Percentiles rank a stretch among this genome's conserved stretches.
Conservation (phyloP, 2,797 vertebrate genomes). For the Coccyzus lansbergi region DNA sequence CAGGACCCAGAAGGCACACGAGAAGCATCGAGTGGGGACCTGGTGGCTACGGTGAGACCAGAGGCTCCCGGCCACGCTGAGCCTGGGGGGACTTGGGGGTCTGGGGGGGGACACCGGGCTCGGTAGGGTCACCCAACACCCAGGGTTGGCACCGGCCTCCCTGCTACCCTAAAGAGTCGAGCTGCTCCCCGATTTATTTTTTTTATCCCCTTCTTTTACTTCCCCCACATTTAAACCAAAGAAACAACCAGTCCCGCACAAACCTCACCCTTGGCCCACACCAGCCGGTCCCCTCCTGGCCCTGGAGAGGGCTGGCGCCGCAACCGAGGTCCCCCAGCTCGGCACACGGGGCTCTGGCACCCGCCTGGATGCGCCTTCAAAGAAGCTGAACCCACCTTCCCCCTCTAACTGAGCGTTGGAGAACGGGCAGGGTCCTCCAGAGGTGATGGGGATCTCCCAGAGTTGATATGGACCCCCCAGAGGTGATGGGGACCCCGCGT, state of each 20-base stretch:
- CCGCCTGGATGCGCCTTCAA: neutral
- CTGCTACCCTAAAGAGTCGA: neutral
- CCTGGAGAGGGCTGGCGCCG: rapidly evolving
- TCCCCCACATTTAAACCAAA: constrained; percentile 30
- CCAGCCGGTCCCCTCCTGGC: neutral
- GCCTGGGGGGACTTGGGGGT: neutral
- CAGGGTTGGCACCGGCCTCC: neutral
- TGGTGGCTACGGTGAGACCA: rapidly evolving
- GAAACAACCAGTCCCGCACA: neutral
- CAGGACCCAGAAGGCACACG: neutral
- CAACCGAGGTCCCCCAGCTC: neutral
- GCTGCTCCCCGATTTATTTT: neutral
- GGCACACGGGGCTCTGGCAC: neutral
- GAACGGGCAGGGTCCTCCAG: neutral
- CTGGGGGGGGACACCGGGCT: neutral
- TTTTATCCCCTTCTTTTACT: neutral
- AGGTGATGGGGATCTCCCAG: rapidly evolving
- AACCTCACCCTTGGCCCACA: neutral
- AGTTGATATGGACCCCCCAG: rapidly evolving
- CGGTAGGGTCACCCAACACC: rapidly evolving
- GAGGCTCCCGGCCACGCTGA: rapidly evolving
- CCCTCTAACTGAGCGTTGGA: neutral
- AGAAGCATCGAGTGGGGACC: neutral
- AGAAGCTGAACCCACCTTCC: neutral
- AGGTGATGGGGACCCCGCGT: rapidly evolving